Percentiles rank a stretch among this genome's conserved stretches.
Evolutionary conservation across 2,113 vertebrate species (phyloP).

Genomic region (Marmota flaviventris): DNA sequence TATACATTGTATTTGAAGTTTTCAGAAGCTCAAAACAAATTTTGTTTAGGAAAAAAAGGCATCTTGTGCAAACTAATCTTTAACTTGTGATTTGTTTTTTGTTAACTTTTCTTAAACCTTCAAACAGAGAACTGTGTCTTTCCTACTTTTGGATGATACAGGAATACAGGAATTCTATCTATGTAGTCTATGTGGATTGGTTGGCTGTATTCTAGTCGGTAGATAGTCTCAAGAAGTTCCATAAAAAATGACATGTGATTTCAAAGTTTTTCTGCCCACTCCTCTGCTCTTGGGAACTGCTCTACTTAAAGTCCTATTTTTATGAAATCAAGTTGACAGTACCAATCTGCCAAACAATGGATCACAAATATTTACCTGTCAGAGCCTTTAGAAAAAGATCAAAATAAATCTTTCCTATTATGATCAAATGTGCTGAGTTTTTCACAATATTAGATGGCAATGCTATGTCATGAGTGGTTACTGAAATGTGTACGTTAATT

Average conservation of each 20-base stretch:
- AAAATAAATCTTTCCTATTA: constrained; percentile 78
- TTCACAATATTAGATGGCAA: neutral
- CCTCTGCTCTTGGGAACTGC: constrained; percentile 67
- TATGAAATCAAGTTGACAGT: constrained; percentile 85
- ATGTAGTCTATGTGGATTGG: neutral
- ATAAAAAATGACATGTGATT: constrained; percentile 64
- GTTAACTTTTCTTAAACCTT: neutral
- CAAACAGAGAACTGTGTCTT: neutral
- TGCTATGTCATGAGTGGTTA: neutral
- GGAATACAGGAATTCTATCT: neutral
- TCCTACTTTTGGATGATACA: neutral
- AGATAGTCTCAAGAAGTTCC: neutral
- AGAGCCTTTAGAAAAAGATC: constrained; percentile 53
- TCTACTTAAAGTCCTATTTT: constrained; percentile 77
- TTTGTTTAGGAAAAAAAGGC: constrained; percentile 1
- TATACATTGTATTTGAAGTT: neutral
- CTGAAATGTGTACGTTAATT: neutral
- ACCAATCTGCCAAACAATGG: constrained; percentile 78
- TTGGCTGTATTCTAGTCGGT: neutral
- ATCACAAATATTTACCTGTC: constrained; percentile 82
- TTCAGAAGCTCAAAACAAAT: neutral
- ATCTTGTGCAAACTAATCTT: neutral
- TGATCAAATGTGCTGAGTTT: neutral
- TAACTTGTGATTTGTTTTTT: neutral
- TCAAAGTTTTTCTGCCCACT: constrained; percentile 76